A percentile compares a stretch with the other conserved stretches of the same genome.
These are phyloP conservation scores for Panulirus ornatus DNA, from an alignment of 1,140 invertebrate genomes.

Conservation along the genomic window DNA sequence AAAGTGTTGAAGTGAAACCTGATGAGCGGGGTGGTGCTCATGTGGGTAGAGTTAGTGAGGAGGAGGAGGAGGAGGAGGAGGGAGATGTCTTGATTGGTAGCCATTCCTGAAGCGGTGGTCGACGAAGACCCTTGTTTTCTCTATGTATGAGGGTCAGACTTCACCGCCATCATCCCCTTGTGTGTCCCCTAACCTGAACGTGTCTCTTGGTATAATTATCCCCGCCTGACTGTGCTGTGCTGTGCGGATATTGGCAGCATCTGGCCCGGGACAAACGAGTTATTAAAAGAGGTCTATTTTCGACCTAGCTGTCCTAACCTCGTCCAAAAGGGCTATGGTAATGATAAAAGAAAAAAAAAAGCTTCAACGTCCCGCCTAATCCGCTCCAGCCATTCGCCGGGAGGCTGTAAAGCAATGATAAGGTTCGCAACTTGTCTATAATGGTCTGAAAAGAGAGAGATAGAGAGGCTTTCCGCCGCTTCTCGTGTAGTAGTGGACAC, in stretches of 20 bases:
- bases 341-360: too few species aligned
- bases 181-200: slow-evolving; percentile 21
- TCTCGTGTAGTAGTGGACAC: neutral
- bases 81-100: too few species aligned
- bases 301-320: neutral
- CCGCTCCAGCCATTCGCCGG: neutral
- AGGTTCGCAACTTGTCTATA: neutral
- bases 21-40: too few species aligned
- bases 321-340: slow-evolving; percentile 55
- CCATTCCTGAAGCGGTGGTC: too few species aligned
- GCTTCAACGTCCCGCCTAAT: neutral
- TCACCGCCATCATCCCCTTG: too few species aligned
- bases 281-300: slow-evolving; percentile 27
- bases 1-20: too few species aligned
- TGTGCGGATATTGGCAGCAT: slow-evolving; percentile 42
- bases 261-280: slow-evolving; percentile 31
- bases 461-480: neutral
- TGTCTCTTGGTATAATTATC: slow-evolving; percentile 24
- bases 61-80: too few species aligned
- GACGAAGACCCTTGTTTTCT: too few species aligned
- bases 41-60: too few species aligned
- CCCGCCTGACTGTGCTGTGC: neutral
- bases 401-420: neutral
- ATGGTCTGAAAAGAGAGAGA: neutral
- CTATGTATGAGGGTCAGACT: too few species aligned